These are phyloP conservation scores for Parnassius glacialis DNA, from an alignment of 2,888 invertebrate species.

Conservation along the genomic window DNA sequence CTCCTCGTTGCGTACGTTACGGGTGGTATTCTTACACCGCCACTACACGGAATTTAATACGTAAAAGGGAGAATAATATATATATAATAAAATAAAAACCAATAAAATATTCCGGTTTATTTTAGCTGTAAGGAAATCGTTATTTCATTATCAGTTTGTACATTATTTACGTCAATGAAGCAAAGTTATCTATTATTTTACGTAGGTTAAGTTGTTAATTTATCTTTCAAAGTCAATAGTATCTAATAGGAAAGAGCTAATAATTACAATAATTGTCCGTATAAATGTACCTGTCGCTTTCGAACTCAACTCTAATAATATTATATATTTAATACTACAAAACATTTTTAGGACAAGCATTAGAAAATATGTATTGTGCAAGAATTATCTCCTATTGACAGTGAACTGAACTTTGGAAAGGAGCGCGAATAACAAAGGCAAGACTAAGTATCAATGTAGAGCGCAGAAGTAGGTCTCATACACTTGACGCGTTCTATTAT, in stretches of 20 bases:
- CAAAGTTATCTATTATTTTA: slow-evolving; percentile 17
- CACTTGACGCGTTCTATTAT: slow-evolving; percentile 36
- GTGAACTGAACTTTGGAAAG: slow-evolving; percentile 41
- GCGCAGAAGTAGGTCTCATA: slow-evolving; percentile 51
- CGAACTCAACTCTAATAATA: too few species aligned
- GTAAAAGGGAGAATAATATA: slow-evolving; percentile 6
- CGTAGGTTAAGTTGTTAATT: slow-evolving; percentile 10
- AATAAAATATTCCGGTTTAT: slow-evolving; percentile 17
- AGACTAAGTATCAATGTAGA: slow-evolving; percentile 60
- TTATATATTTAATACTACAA: too few species aligned
- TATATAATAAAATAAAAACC: too few species aligned
- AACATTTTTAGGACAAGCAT: too few species aligned
- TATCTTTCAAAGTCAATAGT: too few species aligned
- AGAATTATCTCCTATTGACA: slow-evolving; percentile 28
- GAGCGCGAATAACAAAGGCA: slow-evolving; percentile 38
- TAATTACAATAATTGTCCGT: neutral
- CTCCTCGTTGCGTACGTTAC: too few species aligned
- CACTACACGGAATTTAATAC: too few species aligned
- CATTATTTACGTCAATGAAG: slow-evolving; percentile 14
- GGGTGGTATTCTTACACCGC: too few species aligned
- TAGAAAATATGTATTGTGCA: neutral
- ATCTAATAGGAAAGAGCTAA: neutral
- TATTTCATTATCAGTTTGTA: slow-evolving; percentile 9
- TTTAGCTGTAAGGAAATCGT: slow-evolving; percentile 10
- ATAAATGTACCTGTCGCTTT: too few species aligned